Evolutionary conservation across 2,888 invertebrate genomes (phyloP), one percentile per base, ranked within the genome.

Genomic region (Taenaris catops): DNA sequence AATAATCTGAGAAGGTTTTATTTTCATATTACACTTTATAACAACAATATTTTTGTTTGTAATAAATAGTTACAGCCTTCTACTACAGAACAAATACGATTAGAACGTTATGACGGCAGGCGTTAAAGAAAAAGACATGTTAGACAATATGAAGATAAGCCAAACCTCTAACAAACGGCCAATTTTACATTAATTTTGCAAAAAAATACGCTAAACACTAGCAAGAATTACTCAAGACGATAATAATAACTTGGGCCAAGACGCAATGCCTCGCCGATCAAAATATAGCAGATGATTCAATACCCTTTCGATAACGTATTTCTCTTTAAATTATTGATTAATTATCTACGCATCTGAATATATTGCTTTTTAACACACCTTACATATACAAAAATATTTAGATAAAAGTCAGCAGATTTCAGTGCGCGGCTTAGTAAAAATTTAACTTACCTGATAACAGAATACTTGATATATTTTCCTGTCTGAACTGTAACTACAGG

Each of bases 231-330:
- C 63, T 65, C 63, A 56, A 60, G 54, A 60, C 62, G 72, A 69
- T 74, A 74, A 66, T 72, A 69, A 66, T 72, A 73, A 71, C 66
- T 66, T 63, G 55, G 38, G 32, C 54, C 62, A 68, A 60, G 71
- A 71, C 78, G 79, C 65, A 78, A 79, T 78, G 71, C 72, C 76
- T 76, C 70, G 70, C 75, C 59, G 58, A 61, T 56, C 51, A 59
- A 55, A 63, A 59, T 55, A 44, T 40, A 49, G 29, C 21, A 31
- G 19, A 28, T 63, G 56, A 53, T 50, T 46, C 34, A 34, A 21
- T 51, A 39, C 48, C 48, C 52, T 17, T 17, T 8, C 10, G 11
- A 18, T 14, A 33, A 25, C 23, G 27, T 10, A 17, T 4, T 24
- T 37, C 12, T 25, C 11, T 16, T 19, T 10, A 34, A 19, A 29